Evolutionary conservation across 2,797 vertebrate genomes (phyloP), one percentile per base, ranked within the genome.

Genomic region (Pipistrellus pipistrellus): DNA sequence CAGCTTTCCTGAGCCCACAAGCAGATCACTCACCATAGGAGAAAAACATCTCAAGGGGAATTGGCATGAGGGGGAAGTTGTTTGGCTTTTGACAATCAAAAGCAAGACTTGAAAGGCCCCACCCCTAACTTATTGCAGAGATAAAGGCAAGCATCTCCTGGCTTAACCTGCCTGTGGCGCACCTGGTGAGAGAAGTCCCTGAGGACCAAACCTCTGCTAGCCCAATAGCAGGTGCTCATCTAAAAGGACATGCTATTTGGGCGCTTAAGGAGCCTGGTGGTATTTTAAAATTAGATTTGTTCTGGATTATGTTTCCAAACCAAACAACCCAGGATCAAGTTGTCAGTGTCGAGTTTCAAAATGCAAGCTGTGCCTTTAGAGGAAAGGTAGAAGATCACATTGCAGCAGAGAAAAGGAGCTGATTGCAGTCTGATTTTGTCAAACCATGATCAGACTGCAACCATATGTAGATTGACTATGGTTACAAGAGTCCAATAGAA

Each of bases 161-260:
- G n/a, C 23, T 9, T 55, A 90, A 94, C 66, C 84, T 90, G 51
- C 57, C 10, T 46, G 77, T 44, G 18, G 46, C 51, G 3, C 57
- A 88, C 81, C 48, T 71, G 38, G 32, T 41, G 62, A 78, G 66
- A 69, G 20, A 17, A 48, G 66, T 17, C 62, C 73, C 80, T 4
- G 0, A 73, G 59, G 87, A 18, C 21, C 46, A 55, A 53, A 81
- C 46, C 32, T 23, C 64, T 14, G 55, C 44, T 25, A 87, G 48
- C 72, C 91, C 73, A 75, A 91, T 55, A 94, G 41, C 85, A 91
- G 84, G 38, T 23, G 44, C 21, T 87, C 69, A 4, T 25, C 77
- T 78, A 53, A 90, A 85, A 83, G 85, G 51, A 85, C 48, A 27
- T 23, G 71, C 8, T 2, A 5, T 20, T 48, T 44, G 5, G 25